These are phyloP conservation scores for Melanogrammus aeglefinus DNA, from an alignment of 2,797 vertebrate species.

Conservation along the genomic window DNA sequence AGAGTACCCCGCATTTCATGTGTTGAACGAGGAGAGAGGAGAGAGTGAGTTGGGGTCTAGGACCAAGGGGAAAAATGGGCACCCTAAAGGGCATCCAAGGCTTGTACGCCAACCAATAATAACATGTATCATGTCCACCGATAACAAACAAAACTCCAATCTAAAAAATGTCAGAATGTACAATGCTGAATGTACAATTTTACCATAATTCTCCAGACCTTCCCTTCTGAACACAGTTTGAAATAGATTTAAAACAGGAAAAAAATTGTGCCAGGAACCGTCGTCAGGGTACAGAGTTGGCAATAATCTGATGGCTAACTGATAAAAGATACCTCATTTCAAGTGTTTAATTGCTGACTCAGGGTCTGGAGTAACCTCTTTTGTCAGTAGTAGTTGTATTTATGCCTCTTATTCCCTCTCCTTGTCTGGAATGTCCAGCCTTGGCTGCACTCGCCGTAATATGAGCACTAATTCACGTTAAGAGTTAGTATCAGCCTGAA, in stretches of 20 bases:
- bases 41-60: neutral
- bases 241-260: neutral
- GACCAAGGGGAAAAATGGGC: neutral
- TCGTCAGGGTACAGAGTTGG: neutral
- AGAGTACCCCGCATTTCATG: neutral
- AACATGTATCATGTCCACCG: neutral
- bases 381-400: conserved; percentile 14
- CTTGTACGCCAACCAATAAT: too few relatives aligned
- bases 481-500: neutral
- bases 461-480: conserved; percentile 25
- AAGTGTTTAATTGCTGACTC: conserved; percentile 29
- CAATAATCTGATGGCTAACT: neutral
- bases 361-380: conserved; percentile 27
- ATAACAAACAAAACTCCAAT: neutral
- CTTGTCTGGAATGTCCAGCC: neutral
- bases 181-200: neutral
- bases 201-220: neutral
- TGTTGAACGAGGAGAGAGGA: neutral
- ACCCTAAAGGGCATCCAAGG: too few relatives aligned
- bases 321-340: neutral
- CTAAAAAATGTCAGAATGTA: neutral
- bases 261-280: neutral
- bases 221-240: neutral
- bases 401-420: neutral
- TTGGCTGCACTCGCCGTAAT: conserved; percentile 32